phyloP scores from a whole-genome alignment of 2,113 vertebrate species.

The Labrus mixtus region DNA sequence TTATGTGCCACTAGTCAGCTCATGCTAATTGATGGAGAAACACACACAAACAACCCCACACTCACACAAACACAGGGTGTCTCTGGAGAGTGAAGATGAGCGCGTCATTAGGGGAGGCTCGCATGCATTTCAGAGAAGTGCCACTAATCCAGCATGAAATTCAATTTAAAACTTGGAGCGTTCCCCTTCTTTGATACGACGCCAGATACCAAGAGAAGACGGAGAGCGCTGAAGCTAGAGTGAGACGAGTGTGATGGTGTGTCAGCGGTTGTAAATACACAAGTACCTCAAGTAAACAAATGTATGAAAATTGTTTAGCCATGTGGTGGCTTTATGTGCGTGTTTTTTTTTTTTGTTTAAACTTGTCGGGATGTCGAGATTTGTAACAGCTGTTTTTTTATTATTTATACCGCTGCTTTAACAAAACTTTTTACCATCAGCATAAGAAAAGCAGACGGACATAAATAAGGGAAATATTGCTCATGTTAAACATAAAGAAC shows the following conservation, averaged over 20 bases:
- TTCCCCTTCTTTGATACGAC: slow-evolving; percentile 71
- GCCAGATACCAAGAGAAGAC: slow-evolving; percentile 75
- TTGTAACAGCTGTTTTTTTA: slow-evolving; percentile 18
- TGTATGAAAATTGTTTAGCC: slow-evolving; percentile 16
- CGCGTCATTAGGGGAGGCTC: slow-evolving; percentile 77
- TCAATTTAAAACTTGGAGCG: slow-evolving; percentile 82
- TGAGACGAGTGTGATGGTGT: slow-evolving; percentile 17
- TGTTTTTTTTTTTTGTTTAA: slow-evolving; percentile 17
- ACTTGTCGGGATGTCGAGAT: not conserved
- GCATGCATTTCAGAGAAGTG: slow-evolving; percentile 80
- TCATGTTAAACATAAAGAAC: slow-evolving; percentile 27
- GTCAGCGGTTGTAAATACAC: slow-evolving; percentile 49
- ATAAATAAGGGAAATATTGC: slow-evolving; percentile 42
- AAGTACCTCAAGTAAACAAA: slow-evolving; percentile 52
- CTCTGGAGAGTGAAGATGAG: slow-evolving; percentile 76
- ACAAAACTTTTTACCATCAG: not conserved
- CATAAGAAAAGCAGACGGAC: slow-evolving; percentile 1
- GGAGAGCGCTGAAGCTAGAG: slow-evolving; percentile 26
- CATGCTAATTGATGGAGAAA: slow-evolving; percentile 66
- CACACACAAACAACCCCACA: slow-evolving; percentile 36
- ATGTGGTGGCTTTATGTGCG: slow-evolving; percentile 1
- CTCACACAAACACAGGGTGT: slow-evolving; percentile 26
- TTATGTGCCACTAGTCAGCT: slow-evolving; percentile 54
- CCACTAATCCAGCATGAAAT: slow-evolving; percentile 82
- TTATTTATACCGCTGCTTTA: not conserved